Evolutionary conservation across 2,113 vertebrate genomes (phyloP).

Genomic region (Agapornis roseicollis): DNA sequence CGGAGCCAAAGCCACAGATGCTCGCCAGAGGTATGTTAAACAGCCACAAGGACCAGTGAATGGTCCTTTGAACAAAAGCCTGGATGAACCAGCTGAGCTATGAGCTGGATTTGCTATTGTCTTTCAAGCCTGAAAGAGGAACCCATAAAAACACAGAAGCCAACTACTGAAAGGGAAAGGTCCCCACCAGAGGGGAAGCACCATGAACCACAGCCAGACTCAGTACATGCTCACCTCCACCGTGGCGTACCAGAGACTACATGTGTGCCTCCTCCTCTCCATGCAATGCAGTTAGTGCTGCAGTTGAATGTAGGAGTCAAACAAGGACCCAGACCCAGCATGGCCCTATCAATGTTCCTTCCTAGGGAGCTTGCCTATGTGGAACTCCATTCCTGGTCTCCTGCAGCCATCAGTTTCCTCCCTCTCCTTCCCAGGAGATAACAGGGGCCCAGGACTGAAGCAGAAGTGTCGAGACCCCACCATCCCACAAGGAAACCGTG

Average conservation of each 20-base stretch:
- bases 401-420: neutral
- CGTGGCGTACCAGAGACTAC: neutral
- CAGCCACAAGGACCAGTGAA: neutral
- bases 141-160: neutral
- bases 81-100: neutral
- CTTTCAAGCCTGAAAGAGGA: neutral
- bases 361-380: neutral
- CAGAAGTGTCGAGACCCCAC: neutral
- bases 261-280: fast-evolving
- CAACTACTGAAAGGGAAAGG: neutral
- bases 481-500: neutral
- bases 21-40: neutral
- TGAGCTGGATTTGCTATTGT: neutral
- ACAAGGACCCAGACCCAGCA: neutral
- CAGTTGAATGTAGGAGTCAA: neutral
- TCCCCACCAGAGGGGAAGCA: neutral
- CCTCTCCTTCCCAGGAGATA: neutral
- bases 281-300: neutral
- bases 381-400: neutral
- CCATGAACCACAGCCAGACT: neutral
- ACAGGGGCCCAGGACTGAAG: neutral
- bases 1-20: neutral
- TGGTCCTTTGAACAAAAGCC: neutral
- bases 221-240: neutral
- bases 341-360: fast-evolving